Percentiles rank a stretch among this genome's conserved stretches.
These are phyloP conservation scores for Cyprinella venusta DNA, from an alignment of 2,797 vertebrate species.

Conservation along the genomic window DNA sequence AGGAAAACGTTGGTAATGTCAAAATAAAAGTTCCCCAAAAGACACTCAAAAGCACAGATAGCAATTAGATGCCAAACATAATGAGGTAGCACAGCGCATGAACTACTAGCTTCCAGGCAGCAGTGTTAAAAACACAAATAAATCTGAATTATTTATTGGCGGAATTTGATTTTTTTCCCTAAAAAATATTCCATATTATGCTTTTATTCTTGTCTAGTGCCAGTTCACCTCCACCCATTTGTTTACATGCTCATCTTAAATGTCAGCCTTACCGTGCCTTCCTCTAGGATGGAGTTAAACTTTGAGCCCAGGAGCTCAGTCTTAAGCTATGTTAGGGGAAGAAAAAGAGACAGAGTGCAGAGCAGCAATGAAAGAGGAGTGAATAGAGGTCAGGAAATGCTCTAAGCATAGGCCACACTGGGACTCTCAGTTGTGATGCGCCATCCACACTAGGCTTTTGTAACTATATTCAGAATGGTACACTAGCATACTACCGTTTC, in stretches of 20 bases:
- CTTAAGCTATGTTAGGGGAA: conserved; percentile 87
- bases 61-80: conserved; percentile 46
- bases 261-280: conserved; percentile 83
- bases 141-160: neutral
- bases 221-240: conserved; percentile 31
- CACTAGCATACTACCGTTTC: neutral
- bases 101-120: conserved; percentile 43
- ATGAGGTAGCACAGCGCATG: conserved; percentile 35
- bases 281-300: conserved; percentile 90
- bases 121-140: conserved; percentile 32
- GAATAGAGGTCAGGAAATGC: conserved; percentile 72
- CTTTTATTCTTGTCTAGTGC: conserved; percentile 27
- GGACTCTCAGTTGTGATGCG: conserved; percentile 37
- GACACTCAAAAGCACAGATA: conserved; percentile 45
- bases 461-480: conserved; percentile 18
- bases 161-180: neutral
- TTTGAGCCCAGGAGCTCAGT: conserved; percentile 89
- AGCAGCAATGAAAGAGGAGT: conserved; percentile 83
- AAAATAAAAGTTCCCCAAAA: conserved; percentile 51
- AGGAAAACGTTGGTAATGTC: conserved; percentile 34
- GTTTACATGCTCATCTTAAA: conserved; percentile 51
- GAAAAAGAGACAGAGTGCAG: conserved; percentile 80
- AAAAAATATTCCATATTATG: conserved; percentile 1
- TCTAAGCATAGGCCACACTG: conserved; percentile 52
- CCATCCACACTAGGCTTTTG: conserved; percentile 41